Conservation (phyloP, 2,888 invertebrate genomes). For the Drosophila stalkeri region DNA sequence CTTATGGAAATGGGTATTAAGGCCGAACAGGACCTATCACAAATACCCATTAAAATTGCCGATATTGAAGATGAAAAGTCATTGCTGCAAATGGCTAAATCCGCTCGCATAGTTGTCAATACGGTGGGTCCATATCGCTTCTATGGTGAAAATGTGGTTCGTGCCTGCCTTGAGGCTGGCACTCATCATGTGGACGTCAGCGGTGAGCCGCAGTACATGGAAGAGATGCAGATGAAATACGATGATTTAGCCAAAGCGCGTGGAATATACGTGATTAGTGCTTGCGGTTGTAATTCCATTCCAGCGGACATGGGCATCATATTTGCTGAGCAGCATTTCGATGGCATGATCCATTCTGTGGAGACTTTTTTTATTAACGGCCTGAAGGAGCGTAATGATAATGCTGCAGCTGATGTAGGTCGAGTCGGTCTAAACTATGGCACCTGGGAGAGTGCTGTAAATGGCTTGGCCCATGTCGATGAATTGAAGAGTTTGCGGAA, state of each 20-base stretch:
- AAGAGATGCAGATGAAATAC: conserved; percentile 93
- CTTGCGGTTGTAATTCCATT: conserved; percentile 97
- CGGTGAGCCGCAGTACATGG: conserved; percentile 96
- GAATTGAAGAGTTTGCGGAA: conserved; percentile 82
- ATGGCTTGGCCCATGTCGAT: conserved; percentile 87
- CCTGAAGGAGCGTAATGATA: conserved; percentile 69
- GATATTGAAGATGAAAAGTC: conserved; percentile 91
- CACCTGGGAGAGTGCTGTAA: conserved; percentile 95
- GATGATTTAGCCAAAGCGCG: conserved; percentile 90
- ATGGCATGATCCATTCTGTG: conserved; percentile 90
- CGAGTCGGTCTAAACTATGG: conserved; percentile 84
- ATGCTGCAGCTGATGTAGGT: conserved; percentile 39
- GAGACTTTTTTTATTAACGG: conserved; percentile 88
- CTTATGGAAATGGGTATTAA: conserved; percentile 86
- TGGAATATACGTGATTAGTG: conserved; percentile 93
- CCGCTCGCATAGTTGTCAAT: conserved; percentile 93
- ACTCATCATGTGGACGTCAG: conserved; percentile 96
- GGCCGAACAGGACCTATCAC: conserved; percentile 86
- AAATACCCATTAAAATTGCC: conserved; percentile 90
- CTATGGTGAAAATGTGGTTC: conserved; percentile 94
- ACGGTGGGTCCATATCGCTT: conserved; percentile 96
- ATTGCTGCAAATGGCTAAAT: conserved; percentile 91
- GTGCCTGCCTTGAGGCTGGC: conserved; percentile 92
- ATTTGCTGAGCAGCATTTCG: conserved; percentile 91
- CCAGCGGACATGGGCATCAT: conserved; percentile 94